These are phyloP conservation scores for Thomomys bottae DNA, from an alignment of 2,113 vertebrate species.

Conservation along the genomic window DNA sequence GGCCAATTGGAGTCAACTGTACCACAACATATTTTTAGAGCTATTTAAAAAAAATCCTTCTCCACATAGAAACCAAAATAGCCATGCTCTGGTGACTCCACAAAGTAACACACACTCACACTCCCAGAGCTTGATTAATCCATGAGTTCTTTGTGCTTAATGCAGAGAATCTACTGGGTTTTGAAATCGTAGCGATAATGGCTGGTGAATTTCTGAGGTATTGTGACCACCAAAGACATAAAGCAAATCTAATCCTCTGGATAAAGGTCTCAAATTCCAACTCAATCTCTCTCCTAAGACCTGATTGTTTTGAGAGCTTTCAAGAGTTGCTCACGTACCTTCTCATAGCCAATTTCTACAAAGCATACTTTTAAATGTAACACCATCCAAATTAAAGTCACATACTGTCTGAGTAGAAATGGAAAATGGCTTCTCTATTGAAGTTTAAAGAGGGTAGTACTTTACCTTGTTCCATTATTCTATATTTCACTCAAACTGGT, in stretches of 20 bases:
- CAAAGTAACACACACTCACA: background rate
- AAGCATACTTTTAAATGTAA: background rate
- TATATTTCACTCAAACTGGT: background rate
- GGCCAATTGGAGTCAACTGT: background rate
- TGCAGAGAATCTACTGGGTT: slow-evolving; percentile 48
- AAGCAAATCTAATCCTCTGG: slow-evolving; percentile 61
- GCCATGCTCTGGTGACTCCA: slow-evolving; percentile 13
- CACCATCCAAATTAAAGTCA: background rate
- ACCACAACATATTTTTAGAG: slow-evolving; percentile 13
- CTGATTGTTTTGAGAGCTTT: slow-evolving; percentile 26
- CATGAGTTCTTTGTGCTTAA: slow-evolving; percentile 44
- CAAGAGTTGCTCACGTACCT: background rate
- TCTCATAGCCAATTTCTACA: slow-evolving; percentile 1
- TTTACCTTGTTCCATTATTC: background rate
- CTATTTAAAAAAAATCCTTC: slow-evolving; percentile 51
- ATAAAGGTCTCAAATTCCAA: slow-evolving; percentile 61
- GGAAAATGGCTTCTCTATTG: slow-evolving; percentile 35
- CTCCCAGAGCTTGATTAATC: slow-evolving; percentile 46
- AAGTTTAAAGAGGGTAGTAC: background rate
- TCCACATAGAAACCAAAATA: slow-evolving; percentile 33
- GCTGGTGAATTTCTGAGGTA: slow-evolving; percentile 51
- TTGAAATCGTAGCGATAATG: slow-evolving; percentile 56
- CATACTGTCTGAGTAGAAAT: background rate
- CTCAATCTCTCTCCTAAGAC: slow-evolving; percentile 47
- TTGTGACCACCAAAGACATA: slow-evolving; percentile 53